Conservation (phyloP, 2,888 invertebrate species). For the Acronicta psi region DNA sequence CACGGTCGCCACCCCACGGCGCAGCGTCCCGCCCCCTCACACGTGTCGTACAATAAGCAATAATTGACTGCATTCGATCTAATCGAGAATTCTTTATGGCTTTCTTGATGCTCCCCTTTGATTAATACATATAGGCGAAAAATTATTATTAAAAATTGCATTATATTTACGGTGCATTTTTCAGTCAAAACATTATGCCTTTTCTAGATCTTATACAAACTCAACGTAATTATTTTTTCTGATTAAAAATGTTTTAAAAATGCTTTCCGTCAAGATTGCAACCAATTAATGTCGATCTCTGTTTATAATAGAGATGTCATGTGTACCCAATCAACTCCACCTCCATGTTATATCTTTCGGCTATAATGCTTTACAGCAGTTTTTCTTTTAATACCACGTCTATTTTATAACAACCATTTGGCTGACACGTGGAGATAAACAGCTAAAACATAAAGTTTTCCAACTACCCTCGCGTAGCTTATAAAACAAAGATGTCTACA, state of each 20-base stretch:
- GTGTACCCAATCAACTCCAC: too few species aligned
- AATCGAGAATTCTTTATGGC: constrained; percentile 37
- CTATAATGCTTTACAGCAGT: too few species aligned
- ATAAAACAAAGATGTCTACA: constrained; percentile 31
- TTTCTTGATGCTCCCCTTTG: constrained; percentile 9
- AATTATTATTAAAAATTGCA: neutral
- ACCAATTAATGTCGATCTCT: too few species aligned
- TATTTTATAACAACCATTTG: neutral
- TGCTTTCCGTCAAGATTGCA: too few species aligned
- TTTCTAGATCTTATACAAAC: too few species aligned
- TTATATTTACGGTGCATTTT: neutral
- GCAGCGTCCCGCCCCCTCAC: neutral
- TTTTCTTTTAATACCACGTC: too few species aligned
- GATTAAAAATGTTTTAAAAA: too few species aligned
- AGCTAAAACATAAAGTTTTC: neutral
- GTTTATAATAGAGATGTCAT: too few species aligned
- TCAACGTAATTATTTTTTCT: too few species aligned
- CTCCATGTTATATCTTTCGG: too few species aligned
- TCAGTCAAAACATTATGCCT: too few species aligned
- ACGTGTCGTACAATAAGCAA: constrained; percentile 43
- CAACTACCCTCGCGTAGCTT: constrained; percentile 13
- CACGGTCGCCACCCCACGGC: constrained; percentile 4
- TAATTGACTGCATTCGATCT: constrained; percentile 38
- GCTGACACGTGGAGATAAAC: constrained; percentile 7
- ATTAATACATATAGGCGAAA: neutral